Base-by-base conservation (phyloP, 1,140 invertebrate genomes). In the Paraescarpia echinospica region DNA sequence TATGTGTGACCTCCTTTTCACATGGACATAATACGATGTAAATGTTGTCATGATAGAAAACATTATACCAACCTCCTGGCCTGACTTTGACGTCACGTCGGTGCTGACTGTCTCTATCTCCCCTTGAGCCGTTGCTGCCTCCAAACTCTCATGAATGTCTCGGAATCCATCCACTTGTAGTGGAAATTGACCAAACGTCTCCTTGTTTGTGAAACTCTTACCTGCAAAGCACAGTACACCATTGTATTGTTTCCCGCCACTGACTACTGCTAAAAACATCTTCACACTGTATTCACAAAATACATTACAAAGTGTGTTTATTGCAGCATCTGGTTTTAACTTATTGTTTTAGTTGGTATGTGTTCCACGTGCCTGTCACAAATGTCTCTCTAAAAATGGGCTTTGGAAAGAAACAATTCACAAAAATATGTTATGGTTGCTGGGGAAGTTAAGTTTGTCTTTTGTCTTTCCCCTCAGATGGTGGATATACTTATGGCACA, bases 171-270 rank as follows among this genome's bases (percentile, higher is more conserved):
- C 95, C 35, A 96, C 96, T 94, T 96, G 96, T 92, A 96, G 93
- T 33, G 96, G 96, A 94, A 96, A 96, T 95, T 96, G 96, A 22
- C 96, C 96, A 96, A 96, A 96, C 31, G 95, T 95, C 93, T 96
- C 96, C 93, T 96, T 94, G 94, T 96, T 96, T 4, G 94, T 93
- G 93, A 95, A 96, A 31, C 93, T 93, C 93, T 95, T 95, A 91
- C 95, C 95, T 96, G 91, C 59, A 77, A 18, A 91, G 18, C 18
- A 33, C n/a, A n/a, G 18, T 41, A n/a, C 18, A 33, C 34, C n/a
- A 22, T 35, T 90, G 34, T 90, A 90, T 14, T 51, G 48, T 51
- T 18, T 48, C 14, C 14, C 14, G 41, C 41, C 41, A 8, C 22
- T 41, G 41, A 41, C 12, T 41, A 41, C 41, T 41, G 41, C 41